Evolutionary conservation across 2,888 invertebrate genomes (phyloP).

Genomic region (Strigamia transsilvanica): DNA sequence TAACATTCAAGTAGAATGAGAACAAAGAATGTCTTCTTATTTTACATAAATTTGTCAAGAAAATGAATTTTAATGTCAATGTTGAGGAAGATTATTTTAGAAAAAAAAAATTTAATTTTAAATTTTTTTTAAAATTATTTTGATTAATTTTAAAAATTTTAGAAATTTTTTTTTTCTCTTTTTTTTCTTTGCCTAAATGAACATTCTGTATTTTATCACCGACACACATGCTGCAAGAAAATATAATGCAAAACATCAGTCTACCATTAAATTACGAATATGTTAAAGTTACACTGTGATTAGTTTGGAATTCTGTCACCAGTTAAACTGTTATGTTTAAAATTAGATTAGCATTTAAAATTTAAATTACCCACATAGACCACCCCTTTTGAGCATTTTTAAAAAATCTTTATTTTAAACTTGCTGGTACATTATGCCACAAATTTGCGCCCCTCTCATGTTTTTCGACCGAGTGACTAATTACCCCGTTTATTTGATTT

Average conservation of each 20-base stretch:
- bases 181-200: neutral
- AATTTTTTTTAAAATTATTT: too few species aligned
- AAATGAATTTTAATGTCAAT: too few species aligned
- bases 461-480: constrained; percentile 39
- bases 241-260: constrained; percentile 17
- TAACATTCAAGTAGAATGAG: too few species aligned
- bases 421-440: neutral
- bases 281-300: too few species aligned
- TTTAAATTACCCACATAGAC: too few species aligned
- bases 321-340: too few species aligned
- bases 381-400: neutral
- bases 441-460: neutral
- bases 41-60: too few species aligned
- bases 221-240: neutral
- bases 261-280: neutral
- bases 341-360: too few species aligned
- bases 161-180: neutral
- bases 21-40: too few species aligned
- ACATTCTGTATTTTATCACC: constrained; percentile 4
- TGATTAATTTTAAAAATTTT: neutral
- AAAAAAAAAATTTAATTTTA: neutral
- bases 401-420: neutral
- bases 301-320: too few species aligned
- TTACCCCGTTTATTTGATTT: constrained; percentile 33
- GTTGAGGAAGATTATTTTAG: too few species aligned